phyloP scores from a whole-genome alignment of 2,113 vertebrate genomes.

The Rhinolophus sinicus region DNA sequence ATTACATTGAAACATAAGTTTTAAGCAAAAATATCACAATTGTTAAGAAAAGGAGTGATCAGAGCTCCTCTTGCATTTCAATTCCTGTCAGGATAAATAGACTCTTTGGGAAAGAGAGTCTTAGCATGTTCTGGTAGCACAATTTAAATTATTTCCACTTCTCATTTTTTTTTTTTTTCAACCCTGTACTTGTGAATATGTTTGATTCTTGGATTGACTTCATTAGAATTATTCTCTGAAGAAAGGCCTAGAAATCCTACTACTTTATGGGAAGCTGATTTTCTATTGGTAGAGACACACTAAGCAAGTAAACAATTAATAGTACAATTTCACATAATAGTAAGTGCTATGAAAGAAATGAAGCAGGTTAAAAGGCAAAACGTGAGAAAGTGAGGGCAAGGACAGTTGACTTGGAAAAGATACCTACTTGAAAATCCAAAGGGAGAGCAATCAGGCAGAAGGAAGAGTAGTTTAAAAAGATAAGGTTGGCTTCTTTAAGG shows the following conservation, averaged over 20 bases:
- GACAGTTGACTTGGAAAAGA: not conserved
- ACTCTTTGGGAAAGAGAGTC: not conserved
- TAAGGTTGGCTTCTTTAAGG: not conserved
- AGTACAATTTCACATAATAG: not conserved
- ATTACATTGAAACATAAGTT: not conserved
- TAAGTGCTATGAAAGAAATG: not conserved
- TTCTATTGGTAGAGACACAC: not conserved
- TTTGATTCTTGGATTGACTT: not conserved
- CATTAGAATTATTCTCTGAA: not conserved
- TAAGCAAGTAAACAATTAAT: not conserved
- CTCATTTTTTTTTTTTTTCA: slow-evolving; percentile 9
- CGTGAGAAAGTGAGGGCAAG: not conserved
- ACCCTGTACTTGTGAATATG: not conserved
- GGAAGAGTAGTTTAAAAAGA: not conserved
- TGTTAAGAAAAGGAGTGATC: not conserved
- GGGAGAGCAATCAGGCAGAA: not conserved
- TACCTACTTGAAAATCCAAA: not conserved
- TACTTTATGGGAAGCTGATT: not conserved
- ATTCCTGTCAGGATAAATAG: not conserved
- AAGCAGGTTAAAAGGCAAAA: not conserved
- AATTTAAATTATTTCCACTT: not conserved
- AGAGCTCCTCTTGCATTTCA: not conserved
- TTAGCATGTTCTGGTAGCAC: not conserved
- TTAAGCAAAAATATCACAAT: not conserved
- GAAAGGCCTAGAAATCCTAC: not conserved